These are phyloP conservation scores for Cosmia trapezina DNA, from an alignment of 2,888 invertebrate species.

Conservation along the genomic window DNA sequence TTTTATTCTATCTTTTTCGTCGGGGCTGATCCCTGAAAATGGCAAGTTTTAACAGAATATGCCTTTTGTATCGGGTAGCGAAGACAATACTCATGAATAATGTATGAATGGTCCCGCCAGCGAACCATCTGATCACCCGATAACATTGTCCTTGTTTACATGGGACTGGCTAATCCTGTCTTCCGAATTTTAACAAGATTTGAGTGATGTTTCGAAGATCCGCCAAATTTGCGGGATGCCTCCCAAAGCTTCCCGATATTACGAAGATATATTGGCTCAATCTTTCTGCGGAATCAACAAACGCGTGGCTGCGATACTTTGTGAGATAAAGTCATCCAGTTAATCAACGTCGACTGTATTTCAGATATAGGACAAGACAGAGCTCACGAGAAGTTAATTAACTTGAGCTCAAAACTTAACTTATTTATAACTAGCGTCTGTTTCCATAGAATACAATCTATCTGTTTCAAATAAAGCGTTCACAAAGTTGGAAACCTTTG, in stretches of 20 bases:
- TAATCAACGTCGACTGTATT: conserved; percentile 53
- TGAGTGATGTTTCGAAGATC: conserved; percentile 77
- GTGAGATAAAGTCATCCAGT: conserved; percentile 57
- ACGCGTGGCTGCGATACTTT: conserved; percentile 53
- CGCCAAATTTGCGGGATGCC: conserved; percentile 67
- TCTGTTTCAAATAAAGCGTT: conserved; percentile 36
- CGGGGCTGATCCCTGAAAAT: conserved; percentile 48
- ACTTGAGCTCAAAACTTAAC: conserved; percentile 40
- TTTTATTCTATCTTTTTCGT: conserved; percentile 59
- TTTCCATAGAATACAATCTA: conserved; percentile 36
- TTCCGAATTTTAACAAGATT: conserved; percentile 85
- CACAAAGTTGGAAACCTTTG: conserved; percentile 41
- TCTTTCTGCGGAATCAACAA: conserved; percentile 60
- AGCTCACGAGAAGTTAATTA: conserved; percentile 53
- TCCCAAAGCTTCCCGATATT: conserved; percentile 69
- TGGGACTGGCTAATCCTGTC: conserved; percentile 83
- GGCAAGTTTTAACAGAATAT: conserved; percentile 61
- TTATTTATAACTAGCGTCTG: conserved; percentile 52
- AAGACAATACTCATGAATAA: conserved; percentile 84
- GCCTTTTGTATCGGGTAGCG: conserved; percentile 74
- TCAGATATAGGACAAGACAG: conserved; percentile 45
- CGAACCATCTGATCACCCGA: conserved; percentile 83
- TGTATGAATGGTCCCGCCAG: conserved; percentile 76
- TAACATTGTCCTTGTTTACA: conserved; percentile 85
- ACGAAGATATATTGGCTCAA: conserved; percentile 73